Conservation (phyloP, 2,888 invertebrate genomes). For the Selenia dentaria region DNA sequence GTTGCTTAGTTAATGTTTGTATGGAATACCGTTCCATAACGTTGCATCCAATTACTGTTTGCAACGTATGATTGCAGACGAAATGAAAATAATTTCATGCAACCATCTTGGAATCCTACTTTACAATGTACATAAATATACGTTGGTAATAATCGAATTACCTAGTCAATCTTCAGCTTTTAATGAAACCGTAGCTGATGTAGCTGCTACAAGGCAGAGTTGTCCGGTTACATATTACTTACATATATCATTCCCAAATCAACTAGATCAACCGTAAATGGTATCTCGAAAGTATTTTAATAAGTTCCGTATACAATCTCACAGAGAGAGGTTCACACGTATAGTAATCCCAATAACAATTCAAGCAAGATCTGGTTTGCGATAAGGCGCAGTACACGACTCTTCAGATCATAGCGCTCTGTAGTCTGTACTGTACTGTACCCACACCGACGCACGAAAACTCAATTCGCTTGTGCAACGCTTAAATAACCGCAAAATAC, state of each 20-base stretch:
- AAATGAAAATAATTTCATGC: slow-evolving; percentile 54
- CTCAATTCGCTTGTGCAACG: slow-evolving; percentile 80
- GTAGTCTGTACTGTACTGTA: slow-evolving; percentile 17
- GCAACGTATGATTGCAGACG: slow-evolving; percentile 51
- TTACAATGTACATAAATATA: slow-evolving; percentile 16
- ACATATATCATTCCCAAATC: slow-evolving; percentile 18
- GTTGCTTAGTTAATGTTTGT: slow-evolving; percentile 33
- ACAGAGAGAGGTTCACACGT: slow-evolving; percentile 65
- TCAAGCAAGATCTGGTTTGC: slow-evolving; percentile 69
- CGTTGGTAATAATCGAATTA: neutral
- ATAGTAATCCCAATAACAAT: slow-evolving; percentile 68
- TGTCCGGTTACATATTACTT: too few species aligned
- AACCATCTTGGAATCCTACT: slow-evolving; percentile 33
- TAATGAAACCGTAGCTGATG: too few species aligned
- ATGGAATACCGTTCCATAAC: slow-evolving; percentile 51
- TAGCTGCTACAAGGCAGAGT: too few species aligned
- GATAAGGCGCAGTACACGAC: slow-evolving; percentile 60
- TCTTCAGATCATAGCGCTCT: slow-evolving; percentile 60
- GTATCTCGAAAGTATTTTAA: slow-evolving; percentile 58
- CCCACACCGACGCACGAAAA: slow-evolving; percentile 73
- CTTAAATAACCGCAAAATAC: slow-evolving; percentile 83
- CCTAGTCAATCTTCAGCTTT: too few species aligned
- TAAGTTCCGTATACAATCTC: slow-evolving; percentile 61
- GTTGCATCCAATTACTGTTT: slow-evolving; percentile 48
- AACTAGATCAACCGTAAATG: slow-evolving; percentile 19